Evolutionary conservation across 2,888 invertebrate species (phyloP).

Genomic region (Linnaemya tessellans): DNA sequence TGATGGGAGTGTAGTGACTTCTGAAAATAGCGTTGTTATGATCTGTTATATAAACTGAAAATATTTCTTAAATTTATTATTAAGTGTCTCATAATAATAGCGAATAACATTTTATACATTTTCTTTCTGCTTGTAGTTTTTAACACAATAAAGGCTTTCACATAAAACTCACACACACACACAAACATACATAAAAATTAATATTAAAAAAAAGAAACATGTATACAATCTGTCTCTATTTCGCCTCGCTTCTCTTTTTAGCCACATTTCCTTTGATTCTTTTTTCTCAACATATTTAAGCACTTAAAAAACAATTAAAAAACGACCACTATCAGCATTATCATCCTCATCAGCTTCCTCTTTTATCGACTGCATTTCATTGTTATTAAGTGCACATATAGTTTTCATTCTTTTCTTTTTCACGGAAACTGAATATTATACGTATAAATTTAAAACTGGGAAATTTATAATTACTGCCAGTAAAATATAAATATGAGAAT

Average conservation of each 20-base stretch:
- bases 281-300: not conserved
- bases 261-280: not conserved
- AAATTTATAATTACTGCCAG: slow-evolving; percentile 8
- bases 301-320: slow-evolving; percentile 33
- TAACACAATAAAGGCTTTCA: not conserved
- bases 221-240: not conserved
- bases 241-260: not conserved
- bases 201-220: not conserved
- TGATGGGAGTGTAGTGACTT: too few relatives aligned
- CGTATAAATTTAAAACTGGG: not conserved
- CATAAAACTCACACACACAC: not conserved
- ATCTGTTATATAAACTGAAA: too few relatives aligned
- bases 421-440: not conserved
- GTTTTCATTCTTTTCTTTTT: too few relatives aligned
- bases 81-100: not conserved
- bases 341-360: not conserved
- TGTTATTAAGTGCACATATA: not conserved
- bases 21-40: too few relatives aligned
- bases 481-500: not conserved
- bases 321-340: slow-evolving; percentile 16
- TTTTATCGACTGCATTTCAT: not conserved
- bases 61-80: not conserved
- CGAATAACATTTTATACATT: not conserved
- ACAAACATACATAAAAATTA: not conserved
- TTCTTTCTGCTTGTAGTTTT: not conserved